Evolutionary conservation across 1,140 invertebrate genomes (phyloP).

Genomic region (Eumeta japonica): DNA sequence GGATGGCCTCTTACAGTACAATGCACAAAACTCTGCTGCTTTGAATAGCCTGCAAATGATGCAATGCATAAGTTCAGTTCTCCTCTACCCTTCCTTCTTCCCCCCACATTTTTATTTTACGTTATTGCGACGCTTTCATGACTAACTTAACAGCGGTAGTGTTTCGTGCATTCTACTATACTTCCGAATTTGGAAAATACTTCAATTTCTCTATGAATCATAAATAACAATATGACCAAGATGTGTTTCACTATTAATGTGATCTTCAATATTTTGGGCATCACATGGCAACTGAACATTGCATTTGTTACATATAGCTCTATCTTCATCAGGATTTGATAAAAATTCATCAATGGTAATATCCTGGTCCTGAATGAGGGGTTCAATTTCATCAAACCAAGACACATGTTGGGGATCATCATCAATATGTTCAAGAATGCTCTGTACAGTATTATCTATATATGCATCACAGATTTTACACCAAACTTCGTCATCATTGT

Average conservation of each 20-base stretch:
- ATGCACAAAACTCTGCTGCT: too few species aligned
- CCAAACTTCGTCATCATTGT: slow-evolving; percentile 29
- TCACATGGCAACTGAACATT: slow-evolving; percentile 23
- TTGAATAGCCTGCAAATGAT: too few species aligned
- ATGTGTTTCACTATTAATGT: slow-evolving; percentile 27
- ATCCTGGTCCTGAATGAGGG: slow-evolving; percentile 28
- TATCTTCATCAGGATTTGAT: slow-evolving; percentile 27
- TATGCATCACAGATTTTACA: slow-evolving; percentile 36
- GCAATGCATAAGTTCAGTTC: too few species aligned
- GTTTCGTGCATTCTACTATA: too few species aligned
- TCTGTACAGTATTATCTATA: slow-evolving; percentile 21
- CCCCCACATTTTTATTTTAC: too few species aligned
- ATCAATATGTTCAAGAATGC: slow-evolving; percentile 29
- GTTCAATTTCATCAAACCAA: slow-evolving; percentile 32
- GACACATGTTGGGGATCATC: slow-evolving; percentile 25
- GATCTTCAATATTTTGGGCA: slow-evolving; percentile 20
- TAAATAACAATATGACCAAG: too few species aligned
- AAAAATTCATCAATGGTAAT: slow-evolving; percentile 28
- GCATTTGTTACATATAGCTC: slow-evolving; percentile 34
- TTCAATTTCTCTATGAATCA: too few species aligned
- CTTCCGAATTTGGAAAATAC: too few species aligned
- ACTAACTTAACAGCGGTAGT: too few species aligned
- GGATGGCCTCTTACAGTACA: too few species aligned
- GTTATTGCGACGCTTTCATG: too few species aligned
- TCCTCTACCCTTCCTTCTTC: too few species aligned